phyloP scores from a whole-genome alignment of 2,888 invertebrate genomes.

The Lottia scabra region DNA sequence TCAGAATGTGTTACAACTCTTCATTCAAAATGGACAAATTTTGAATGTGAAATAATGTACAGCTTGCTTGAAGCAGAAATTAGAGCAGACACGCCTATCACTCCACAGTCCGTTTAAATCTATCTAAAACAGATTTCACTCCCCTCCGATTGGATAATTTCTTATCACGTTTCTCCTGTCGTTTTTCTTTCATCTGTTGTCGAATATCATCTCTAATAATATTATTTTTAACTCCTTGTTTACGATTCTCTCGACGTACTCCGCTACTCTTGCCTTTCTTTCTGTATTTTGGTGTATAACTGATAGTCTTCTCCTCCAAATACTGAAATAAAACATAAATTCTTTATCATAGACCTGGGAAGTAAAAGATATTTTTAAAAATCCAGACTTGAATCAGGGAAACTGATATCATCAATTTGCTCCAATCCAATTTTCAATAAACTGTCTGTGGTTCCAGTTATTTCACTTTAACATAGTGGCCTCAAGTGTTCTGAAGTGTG shows the following conservation, averaged over 20 bases:
- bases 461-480: no score
- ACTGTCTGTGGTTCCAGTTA: no score
- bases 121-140: constrained; percentile 43
- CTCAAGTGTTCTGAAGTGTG: no score
- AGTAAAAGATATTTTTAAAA: no score
- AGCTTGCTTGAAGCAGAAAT: no score
- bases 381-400: no score
- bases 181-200: constrained; percentile 27
- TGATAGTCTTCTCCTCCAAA: constrained; percentile 80
- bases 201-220: constrained; percentile 35
- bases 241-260: constrained; percentile 53
- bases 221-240: constrained; percentile 56
- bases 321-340: constrained; percentile 71
- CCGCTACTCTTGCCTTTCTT: constrained; percentile 74
- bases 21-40: no score
- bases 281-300: constrained; percentile 82
- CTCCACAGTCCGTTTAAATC: constrained; percentile 43
- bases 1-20: no score
- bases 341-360: background rate
- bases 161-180: constrained; percentile 7
- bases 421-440: no score
- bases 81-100: no score
- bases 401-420: no score
- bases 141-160: constrained; percentile 25
- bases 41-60: no score